phyloP scores from a whole-genome alignment of 2,888 invertebrate genomes.

The Nowickia ferox region DNA sequence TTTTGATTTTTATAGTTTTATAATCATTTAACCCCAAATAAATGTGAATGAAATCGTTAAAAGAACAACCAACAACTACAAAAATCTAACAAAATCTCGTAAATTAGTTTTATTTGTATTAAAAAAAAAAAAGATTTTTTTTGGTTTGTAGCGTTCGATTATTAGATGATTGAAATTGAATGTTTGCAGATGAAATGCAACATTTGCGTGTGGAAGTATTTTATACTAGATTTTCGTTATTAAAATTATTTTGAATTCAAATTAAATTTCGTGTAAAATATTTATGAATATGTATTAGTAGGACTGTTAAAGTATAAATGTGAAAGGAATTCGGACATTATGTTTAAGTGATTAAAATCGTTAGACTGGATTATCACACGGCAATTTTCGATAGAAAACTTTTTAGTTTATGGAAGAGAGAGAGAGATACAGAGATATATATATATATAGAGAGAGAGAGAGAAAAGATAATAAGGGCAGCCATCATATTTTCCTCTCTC shows the following conservation, averaged over 20 bases:
- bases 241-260: slow-evolving; percentile 26
- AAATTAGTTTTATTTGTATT: slow-evolving; percentile 47
- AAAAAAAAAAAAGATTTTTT: background rate
- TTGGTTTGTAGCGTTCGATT: background rate
- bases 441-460: no score
- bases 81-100: slow-evolving; percentile 41
- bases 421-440: no score
- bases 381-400: no score
- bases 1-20: slow-evolving; percentile 62
- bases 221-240: slow-evolving; percentile 14
- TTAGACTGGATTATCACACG: no score
- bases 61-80: slow-evolving; percentile 26
- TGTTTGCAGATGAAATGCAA: slow-evolving; percentile 23
- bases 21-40: slow-evolving; percentile 57
- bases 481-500: no score
- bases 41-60: slow-evolving; percentile 15
- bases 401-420: no score
- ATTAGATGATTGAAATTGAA: slow-evolving; percentile 2
- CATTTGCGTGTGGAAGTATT: slow-evolving; percentile 56
- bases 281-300: no score
- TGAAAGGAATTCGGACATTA: no score
- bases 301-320: no score
- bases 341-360: no score
- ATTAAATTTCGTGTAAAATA: slow-evolving; percentile 6
- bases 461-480: no score